Evolutionary conservation across 2,797 vertebrate genomes (phyloP).

Genomic region (Propithecus perrieri): DNA sequence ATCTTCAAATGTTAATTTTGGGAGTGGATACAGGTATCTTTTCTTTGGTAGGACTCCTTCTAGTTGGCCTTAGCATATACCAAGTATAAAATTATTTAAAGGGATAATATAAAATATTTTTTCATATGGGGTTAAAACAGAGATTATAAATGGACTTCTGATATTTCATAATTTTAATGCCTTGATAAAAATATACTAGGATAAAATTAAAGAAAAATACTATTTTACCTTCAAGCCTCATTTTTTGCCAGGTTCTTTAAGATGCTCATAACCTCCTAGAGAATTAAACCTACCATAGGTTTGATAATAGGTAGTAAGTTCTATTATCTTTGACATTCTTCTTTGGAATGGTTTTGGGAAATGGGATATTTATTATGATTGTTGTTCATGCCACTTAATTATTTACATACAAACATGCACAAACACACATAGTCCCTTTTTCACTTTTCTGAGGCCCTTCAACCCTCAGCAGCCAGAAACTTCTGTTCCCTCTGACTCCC

Average conservation of each 20-base stretch:
- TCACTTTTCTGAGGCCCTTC: background rate
- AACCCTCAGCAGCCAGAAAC: background rate
- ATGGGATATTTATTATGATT: conserved; percentile 19
- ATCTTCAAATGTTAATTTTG: conserved; percentile 27
- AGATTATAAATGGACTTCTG: conserved; percentile 47
- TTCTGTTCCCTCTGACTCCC: background rate
- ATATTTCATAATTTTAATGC: conserved; percentile 42
- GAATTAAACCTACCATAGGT: background rate
- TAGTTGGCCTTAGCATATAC: background rate
- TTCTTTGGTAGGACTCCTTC: conserved; percentile 24
- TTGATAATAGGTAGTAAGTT: conserved; percentile 29
- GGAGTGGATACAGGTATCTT: background rate
- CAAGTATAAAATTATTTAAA: conserved; percentile 38
- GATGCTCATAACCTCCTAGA: background rate
- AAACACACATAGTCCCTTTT: background rate
- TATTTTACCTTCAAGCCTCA: background rate
- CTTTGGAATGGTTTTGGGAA: conserved; percentile 9
- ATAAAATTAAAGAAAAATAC: conserved; percentile 32
- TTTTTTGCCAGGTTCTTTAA: conserved; percentile 32
- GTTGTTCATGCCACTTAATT: background rate
- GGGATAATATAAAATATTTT: conserved; percentile 24
- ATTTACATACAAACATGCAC: conserved; percentile 2
- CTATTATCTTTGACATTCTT: conserved; percentile 51
- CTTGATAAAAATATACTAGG: background rate
- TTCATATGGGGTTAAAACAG: background rate